Base-by-base conservation (phyloP, 2,797 vertebrate genomes). In the Smutsia gigantea region DNA sequence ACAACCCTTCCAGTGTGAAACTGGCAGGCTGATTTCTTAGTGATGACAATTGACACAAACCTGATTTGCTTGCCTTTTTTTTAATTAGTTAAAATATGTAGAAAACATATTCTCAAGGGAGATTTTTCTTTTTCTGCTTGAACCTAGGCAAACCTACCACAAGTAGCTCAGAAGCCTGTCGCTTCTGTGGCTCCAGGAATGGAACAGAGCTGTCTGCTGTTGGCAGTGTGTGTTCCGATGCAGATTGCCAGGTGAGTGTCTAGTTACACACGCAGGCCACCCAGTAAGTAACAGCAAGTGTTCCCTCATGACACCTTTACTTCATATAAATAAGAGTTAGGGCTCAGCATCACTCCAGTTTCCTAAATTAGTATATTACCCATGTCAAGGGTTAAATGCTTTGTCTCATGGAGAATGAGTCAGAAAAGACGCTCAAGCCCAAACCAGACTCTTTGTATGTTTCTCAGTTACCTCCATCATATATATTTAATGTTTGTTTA, bases 171-270 rank as follows among this genome's bases (percentile, higher is more conserved):
- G 99, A 99, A 82, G 99, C 99, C 0, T 99, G 99, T 97, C 99
- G 99, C 72, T 99, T 99, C 98, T 99, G 99, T 98, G 99, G 99
- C 0, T 99, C 99, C 37, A 99, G 99, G 97, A 99, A 99, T 37
- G 99, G 99, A 83, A 99, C 99, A 0, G 99, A 99, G 97, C 97
- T 99, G 78, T 99, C 99, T 15, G 99, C 99, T 37, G 99, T 99
- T 82, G 99, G 99, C 71, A 99, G 99, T 0, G 99, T 99, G 94
- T 99, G 99, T 98, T 99, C 99, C 11, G 99, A 99, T 97, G 98
- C 99, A 55, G 99, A 99, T 96, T 99, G 99, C 97, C 99, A 99
- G 99, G 99, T 99, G 97, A 25, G 97, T 95, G 1, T n/a, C 6
- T 13, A 18, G 2, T 7, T 7, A 17, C n/a, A 37, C n/a, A 19